Conservation (phyloP, 2,113 vertebrate genomes). For the Acrocephalus arundinaceus region DNA sequence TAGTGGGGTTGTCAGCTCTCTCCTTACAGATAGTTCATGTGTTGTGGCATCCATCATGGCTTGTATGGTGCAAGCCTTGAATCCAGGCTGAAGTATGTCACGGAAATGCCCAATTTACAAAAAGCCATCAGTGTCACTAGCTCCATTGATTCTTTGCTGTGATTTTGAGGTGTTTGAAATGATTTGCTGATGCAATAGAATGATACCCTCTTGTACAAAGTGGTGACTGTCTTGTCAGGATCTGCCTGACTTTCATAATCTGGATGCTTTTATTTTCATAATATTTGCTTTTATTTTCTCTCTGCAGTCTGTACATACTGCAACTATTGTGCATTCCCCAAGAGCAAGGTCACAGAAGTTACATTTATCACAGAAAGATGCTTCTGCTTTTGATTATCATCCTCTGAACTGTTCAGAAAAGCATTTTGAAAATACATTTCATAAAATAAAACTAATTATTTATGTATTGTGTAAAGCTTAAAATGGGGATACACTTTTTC, state of each 20-base stretch:
- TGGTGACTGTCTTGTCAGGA: not conserved
- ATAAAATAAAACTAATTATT: not conserved
- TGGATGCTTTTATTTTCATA: not conserved
- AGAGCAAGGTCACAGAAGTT: not conserved
- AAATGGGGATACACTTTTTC: not conserved
- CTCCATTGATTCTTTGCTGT: not conserved
- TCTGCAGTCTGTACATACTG: not conserved
- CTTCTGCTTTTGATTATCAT: slow-evolving; percentile 20
- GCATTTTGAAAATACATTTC: not conserved
- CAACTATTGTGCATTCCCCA: not conserved
- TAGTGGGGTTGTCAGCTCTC: not conserved
- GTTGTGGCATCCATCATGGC: not conserved
- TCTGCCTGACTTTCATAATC: not conserved
- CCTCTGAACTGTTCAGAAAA: not conserved
- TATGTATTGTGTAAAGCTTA: not conserved
- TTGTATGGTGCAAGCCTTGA: not conserved
- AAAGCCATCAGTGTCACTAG: not conserved
- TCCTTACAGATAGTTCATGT: not conserved
- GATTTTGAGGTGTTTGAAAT: not conserved
- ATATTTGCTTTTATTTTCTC: not conserved
- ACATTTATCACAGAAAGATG: not conserved
- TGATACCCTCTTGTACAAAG: not conserved
- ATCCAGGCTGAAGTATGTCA: not conserved
- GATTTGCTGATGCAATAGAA: not conserved
- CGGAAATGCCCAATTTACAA: fast-evolving